phyloP scores from a whole-genome alignment of 2,888 invertebrate species.

The Luffia ferchaultella region DNA sequence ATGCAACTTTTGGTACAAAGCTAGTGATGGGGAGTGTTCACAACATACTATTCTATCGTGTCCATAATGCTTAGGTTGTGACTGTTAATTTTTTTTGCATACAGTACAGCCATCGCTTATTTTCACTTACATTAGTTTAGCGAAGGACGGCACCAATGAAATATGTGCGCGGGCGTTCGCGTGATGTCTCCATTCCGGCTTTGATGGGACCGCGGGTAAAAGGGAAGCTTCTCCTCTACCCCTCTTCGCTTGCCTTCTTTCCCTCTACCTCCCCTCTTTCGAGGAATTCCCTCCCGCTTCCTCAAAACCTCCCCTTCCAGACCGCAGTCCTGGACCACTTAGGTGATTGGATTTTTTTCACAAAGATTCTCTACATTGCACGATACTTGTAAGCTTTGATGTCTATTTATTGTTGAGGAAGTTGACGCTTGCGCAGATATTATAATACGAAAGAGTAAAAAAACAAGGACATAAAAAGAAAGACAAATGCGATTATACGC shows the following conservation, averaged over 20 bases:
- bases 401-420: constrained; percentile 13
- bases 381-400: constrained; percentile 27
- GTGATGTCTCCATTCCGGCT: constrained; percentile 46
- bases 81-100: constrained; percentile 17
- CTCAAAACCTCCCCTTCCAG: constrained; percentile 11
- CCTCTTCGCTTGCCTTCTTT: no score
- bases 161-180: constrained; percentile 46
- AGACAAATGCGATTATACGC: no score
- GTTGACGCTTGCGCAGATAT: background rate
- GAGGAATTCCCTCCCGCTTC: constrained; percentile 2
- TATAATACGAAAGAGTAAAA: no score
- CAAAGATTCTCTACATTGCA: constrained; percentile 25
- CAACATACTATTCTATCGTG: no score
- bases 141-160: constrained; percentile 56
- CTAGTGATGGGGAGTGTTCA: no score
- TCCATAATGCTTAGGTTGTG: background rate
- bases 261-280: background rate
- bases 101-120: constrained; percentile 42
- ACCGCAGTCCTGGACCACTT: constrained; percentile 29
- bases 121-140: constrained; percentile 62
- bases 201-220: constrained; percentile 18
- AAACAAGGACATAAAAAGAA: no score
- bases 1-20: no score
- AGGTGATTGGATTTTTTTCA: constrained; percentile 51
- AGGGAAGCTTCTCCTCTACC: constrained; percentile 7